Percentiles rank a stretch among this genome's conserved stretches.
Evolutionary conservation across 2,888 invertebrate species (phyloP).

Genomic region (Thymelicus lineola): DNA sequence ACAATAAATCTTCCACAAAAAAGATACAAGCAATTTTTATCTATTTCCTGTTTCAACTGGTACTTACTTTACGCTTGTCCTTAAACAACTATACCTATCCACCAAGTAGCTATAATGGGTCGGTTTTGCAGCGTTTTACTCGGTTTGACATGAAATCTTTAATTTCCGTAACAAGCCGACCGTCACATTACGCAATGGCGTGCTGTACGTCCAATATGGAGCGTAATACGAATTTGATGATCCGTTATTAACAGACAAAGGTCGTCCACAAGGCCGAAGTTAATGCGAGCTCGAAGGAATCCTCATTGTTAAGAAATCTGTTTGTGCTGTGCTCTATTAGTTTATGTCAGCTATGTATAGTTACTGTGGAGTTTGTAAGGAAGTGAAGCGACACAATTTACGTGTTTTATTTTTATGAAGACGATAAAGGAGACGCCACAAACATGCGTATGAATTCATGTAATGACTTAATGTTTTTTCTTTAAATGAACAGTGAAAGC

Average conservation of each 20-base stretch:
- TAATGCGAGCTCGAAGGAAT: conserved; percentile 28
- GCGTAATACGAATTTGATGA: conserved; percentile 73
- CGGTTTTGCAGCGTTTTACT: background rate
- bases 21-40: background rate
- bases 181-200: conserved; percentile 8
- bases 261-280: conserved; percentile 48
- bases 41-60: too few species aligned
- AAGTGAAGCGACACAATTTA: too few species aligned
- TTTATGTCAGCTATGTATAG: too few species aligned
- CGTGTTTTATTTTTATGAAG: too few species aligned
- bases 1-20: background rate
- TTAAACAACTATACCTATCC: too few species aligned
- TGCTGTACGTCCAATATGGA: conserved; percentile 39
- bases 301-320: background rate
- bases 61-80: too few species aligned
- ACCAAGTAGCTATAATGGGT: background rate
- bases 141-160: background rate
- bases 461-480: too few species aligned
- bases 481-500: too few species aligned
- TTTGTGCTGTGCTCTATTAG: too few species aligned
- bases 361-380: too few species aligned
- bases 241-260: conserved; percentile 60
- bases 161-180: conserved; percentile 1
- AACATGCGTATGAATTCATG: too few species aligned
- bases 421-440: too few species aligned